A percentile compares a stretch with the other conserved stretches of the same genome.
These are phyloP conservation scores for Nannoperca australis DNA, from an alignment of 2,797 vertebrate species.

Conservation along the genomic window DNA sequence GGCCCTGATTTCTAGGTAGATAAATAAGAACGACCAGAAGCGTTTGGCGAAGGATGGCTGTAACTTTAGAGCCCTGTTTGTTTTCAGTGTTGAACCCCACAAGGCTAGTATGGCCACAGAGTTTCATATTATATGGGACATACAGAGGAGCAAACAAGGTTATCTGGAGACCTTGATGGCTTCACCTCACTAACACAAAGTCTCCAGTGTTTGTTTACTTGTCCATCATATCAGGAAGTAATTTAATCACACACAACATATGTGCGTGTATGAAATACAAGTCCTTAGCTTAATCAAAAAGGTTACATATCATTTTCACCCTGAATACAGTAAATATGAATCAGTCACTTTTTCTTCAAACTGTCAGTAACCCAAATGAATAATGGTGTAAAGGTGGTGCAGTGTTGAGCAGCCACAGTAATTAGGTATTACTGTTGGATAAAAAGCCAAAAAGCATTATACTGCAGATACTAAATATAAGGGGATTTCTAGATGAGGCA, in stretches of 20 bases:
- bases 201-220: constrained; percentile 54
- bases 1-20: constrained; percentile 50
- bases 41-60: constrained; percentile 12
- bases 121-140: constrained; percentile 42
- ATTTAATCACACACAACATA: constrained; percentile 58
- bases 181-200: constrained; percentile 55
- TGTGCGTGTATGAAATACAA: constrained; percentile 37
- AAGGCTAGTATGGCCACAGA: background rate
- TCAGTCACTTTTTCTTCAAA: background rate
- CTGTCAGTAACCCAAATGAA: background rate
- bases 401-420: background rate
- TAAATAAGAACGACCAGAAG: constrained; percentile 30
- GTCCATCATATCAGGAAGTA: constrained; percentile 57
- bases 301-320: background rate
- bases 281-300: constrained; percentile 42
- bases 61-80: constrained; percentile 45
- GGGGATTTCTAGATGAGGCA: too few species aligned
- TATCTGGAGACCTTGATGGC: constrained; percentile 68
- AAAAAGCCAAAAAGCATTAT: too few species aligned
- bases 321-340: background rate
- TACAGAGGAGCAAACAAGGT: constrained; percentile 64
- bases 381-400: background rate
- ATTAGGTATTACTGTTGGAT: background rate
- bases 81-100: constrained; percentile 17
- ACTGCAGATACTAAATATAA: too few species aligned